Evolutionary conservation across 2,888 invertebrate species (phyloP), one percentile per base, ranked within the genome.

Genomic region (Lasioglossum calceatum): DNA sequence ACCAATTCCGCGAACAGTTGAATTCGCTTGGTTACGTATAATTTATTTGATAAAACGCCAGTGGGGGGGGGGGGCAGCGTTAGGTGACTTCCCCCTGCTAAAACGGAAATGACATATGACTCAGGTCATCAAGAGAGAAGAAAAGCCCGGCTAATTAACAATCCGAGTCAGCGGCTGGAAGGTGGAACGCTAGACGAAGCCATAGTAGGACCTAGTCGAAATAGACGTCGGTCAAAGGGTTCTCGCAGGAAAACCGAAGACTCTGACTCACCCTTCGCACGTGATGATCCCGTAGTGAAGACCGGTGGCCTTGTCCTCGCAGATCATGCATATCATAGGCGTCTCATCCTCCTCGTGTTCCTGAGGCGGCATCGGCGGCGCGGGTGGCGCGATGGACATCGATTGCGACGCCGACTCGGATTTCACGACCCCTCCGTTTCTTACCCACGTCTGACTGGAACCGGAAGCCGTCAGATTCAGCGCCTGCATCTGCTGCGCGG

Each of bases 221-320:
- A 54, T 23, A 10, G n/a, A 54, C 10, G 54, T 54, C 10, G 23
- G 23, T 19, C n/a, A 1, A 54, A 54, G 54, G n/a, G n/a, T 54
- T 10, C 2, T 54, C 50, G 23, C n/a, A 32, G 4, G 32, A 64
- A 32, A 7, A 64, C 4, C 2, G 5, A 50, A 14, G 7, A 10
- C 39, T 10, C 47, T 61, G 12, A 92, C 96, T 96, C 95, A 98
- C 96, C 99, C 99, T 96, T 99, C 99, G 96, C 99, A 99, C 82
- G 99, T 99, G 94, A 99, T 99, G 95, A 99, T 99, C 88, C 99
- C 99, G 95, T 99, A 99, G 95, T 99, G 99, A 82, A 99, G 96
- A 50, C 99, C 99, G 4, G 99, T 99, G 79, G 99, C 99, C 94
- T 98, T 99, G 95, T 99, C 99, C 95, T 99, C 99, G 95, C 99